These are phyloP conservation scores for Sebastes minor DNA, from an alignment of 2,797 vertebrate species.

Conservation along the genomic window DNA sequence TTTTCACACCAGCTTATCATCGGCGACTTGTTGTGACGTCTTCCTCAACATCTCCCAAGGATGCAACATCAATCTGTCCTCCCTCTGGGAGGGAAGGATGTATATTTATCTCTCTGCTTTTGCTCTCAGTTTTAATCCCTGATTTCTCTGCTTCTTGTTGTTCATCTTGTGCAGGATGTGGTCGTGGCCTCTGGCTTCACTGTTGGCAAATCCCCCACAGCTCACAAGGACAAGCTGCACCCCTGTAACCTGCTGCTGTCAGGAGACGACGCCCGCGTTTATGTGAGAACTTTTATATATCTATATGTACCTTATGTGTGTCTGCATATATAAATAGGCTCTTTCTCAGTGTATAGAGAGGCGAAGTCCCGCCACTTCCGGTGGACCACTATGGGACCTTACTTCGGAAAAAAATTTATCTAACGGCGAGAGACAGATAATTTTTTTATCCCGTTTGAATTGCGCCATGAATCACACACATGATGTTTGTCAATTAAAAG, in stretches of 20 bases:
- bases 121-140: constrained; percentile 24
- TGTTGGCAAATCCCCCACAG: constrained; percentile 76
- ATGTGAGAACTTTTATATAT: constrained; percentile 64
- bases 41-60: constrained; percentile 34
- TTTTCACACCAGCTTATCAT: constrained; percentile 55
- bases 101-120: constrained; percentile 26
- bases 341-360: not conserved
- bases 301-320: not conserved
- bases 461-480: too few relatives aligned
- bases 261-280: constrained; percentile 62
- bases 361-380: too few relatives aligned
- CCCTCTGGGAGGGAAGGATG: constrained; percentile 32
- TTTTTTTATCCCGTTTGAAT: too few relatives aligned
- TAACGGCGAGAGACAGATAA: too few relatives aligned
- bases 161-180: constrained; percentile 70
- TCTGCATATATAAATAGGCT: not conserved
- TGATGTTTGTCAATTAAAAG: too few relatives aligned
- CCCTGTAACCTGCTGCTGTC: constrained; percentile 77
- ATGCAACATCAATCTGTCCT: constrained; percentile 46
- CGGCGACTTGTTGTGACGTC: constrained; percentile 36
- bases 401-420: too few relatives aligned
- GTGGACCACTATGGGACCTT: too few relatives aligned
- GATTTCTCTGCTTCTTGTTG: constrained; percentile 19
- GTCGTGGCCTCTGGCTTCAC: constrained; percentile 74
- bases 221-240: constrained; percentile 72